Evolutionary conservation across 2,113 vertebrate species (phyloP), one percentile per base, ranked within the genome.

Genomic region (Craseonycteris thonglongyai): DNA sequence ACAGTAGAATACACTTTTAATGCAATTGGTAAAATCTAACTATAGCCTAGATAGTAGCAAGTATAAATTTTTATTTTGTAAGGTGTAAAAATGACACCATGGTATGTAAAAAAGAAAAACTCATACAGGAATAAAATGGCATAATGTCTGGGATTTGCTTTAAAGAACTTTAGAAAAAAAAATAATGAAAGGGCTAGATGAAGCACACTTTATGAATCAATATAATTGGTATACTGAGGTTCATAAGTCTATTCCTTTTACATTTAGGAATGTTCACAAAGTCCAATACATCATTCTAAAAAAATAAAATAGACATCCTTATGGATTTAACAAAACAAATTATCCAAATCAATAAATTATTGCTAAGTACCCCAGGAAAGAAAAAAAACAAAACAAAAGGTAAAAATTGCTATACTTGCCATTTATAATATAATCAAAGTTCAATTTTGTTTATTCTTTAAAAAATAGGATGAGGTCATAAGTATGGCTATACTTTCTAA

Each of bases 341-440:
- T 78, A 66, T 28, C 14, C 22, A 92, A 79, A 90, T 30, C 65
- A 71, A 83, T 61, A 93, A 79, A 72, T 93, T 80, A 89, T 12
- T 89, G 61, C 21, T 40, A 85, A 93, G 56, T 84, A 63, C 24
- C 12, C 19, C 24, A 82, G 28, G 16, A 71, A 80, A 75, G n/a
- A n/a, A 14, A 38, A 18, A 78, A 26, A 82, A n/a, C 10, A 38
- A 18, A 78, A 26, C 78, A 85, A 94, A 83, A 84, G 13, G 42
- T 33, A 82, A 86, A 91, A 8, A 4, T 42, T 51, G 49, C 54
- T 40, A 88, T n/a, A 54, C 24, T 88, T 33, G 8, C 30, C 59
- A 83, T 28, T 2, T 47, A 6, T 38, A 90, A 89, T 35, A 95
- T 75, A 86, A 81, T 56, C 14, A 71, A 97, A 96, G 69, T 83